These are phyloP conservation scores for Micrastur ruficollis DNA, from an alignment of 2,797 vertebrate species.

Conservation along the genomic window DNA sequence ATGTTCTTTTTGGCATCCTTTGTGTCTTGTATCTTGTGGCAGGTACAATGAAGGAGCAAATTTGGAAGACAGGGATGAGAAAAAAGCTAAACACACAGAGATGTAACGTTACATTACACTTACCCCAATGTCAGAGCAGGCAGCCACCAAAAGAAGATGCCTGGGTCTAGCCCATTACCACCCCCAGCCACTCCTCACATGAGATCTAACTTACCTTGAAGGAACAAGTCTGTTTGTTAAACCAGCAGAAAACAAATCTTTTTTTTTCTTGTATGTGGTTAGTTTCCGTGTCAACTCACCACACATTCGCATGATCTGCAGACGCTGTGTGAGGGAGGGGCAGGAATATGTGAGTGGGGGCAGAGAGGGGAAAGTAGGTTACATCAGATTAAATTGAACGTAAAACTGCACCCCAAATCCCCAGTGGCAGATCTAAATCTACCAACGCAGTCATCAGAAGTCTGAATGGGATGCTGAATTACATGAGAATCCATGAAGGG, in stretches of 20 bases:
- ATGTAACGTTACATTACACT: neutral
- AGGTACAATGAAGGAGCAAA: neutral
- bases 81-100: neutral
- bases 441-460: neutral
- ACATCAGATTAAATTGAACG: neutral
- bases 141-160: neutral
- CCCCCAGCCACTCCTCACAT: rapidly evolving
- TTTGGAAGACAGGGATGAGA: neutral
- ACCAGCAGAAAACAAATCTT: neutral
- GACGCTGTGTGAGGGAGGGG: neutral
- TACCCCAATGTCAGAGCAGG: neutral
- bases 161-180: neutral
- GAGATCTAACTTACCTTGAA: neutral
- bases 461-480: neutral
- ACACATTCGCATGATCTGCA: neutral
- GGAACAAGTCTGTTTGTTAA: neutral
- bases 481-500: neutral
- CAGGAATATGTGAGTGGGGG: neutral
- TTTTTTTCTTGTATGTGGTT: neutral
- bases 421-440: neutral
- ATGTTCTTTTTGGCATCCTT: neutral
- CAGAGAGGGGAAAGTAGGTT: neutral
- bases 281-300: neutral
- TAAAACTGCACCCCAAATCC: neutral
- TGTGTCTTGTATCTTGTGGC: neutral